Percentiles rank a stretch among this genome's conserved stretches.
These are phyloP conservation scores for Caenorhabditis sinica DNA, from an alignment of 2,888 invertebrate species.

Conservation along the genomic window DNA sequence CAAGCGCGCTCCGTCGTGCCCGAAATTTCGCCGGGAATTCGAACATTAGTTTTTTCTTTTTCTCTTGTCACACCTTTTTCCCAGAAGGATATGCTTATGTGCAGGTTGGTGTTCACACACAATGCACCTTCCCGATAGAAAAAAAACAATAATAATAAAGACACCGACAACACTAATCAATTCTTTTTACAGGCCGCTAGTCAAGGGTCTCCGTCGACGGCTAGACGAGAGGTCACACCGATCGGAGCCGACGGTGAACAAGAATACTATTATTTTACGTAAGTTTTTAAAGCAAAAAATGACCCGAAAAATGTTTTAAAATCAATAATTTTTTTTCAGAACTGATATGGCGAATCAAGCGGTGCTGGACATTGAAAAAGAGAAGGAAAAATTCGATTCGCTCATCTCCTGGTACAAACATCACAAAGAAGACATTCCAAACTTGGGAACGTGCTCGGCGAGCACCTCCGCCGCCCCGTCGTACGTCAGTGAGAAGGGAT, in stretches of 20 bases:
- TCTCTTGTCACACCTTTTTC: neutral
- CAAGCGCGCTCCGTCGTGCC: constrained; percentile 34
- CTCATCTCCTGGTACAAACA: constrained; percentile 51
- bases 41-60: neutral
- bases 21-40: constrained; percentile 4
- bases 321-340: constrained; percentile 31
- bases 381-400: constrained; percentile 60
- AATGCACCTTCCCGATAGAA: neutral
- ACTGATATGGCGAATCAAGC: constrained; percentile 68
- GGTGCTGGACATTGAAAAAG: constrained; percentile 60
- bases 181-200: constrained; percentile 38
- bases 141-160: neutral
- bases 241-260: constrained; percentile 12
- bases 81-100: neutral
- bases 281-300: constrained; percentile 6
- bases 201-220: constrained; percentile 53
- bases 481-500: constrained; percentile 43
- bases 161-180: neutral
- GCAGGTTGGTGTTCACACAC: constrained; percentile 11
- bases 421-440: constrained; percentile 31
- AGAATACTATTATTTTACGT: constrained; percentile 36
- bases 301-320: neutral
- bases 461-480: constrained; percentile 50
- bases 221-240: constrained; percentile 43
- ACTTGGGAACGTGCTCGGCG: constrained; percentile 45